Evolutionary conservation across 2,113 vertebrate species (phyloP).

Genomic region (Oenanthe melanoleuca): DNA sequence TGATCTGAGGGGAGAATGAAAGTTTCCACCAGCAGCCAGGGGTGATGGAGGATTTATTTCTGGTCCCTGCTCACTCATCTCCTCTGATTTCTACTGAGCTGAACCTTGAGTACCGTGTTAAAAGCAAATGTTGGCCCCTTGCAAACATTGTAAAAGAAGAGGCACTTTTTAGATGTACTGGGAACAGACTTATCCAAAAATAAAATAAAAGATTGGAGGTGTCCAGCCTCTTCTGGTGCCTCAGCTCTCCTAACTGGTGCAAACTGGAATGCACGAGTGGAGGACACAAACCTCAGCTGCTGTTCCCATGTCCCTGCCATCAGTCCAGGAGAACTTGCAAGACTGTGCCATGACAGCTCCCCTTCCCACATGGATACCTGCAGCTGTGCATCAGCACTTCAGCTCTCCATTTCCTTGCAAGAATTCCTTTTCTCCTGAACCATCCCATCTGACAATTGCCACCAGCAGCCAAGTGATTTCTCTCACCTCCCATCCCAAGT

Average conservation of each 20-base stretch:
- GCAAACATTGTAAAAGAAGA: background rate
- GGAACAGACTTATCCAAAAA: background rate
- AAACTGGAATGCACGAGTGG: background rate
- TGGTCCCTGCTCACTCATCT: background rate
- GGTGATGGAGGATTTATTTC: background rate
- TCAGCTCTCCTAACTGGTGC: background rate
- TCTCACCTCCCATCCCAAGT: background rate
- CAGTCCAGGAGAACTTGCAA: background rate
- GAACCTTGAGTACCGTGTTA: background rate
- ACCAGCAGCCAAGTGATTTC: background rate
- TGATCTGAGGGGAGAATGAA: background rate
- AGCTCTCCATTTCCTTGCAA: background rate
- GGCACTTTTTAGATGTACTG: background rate
- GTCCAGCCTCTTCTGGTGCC: background rate
- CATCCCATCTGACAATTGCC: background rate
- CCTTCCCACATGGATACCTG: background rate
- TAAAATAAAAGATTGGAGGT: background rate
- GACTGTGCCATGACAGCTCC: fast-evolving
- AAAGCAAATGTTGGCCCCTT: background rate
- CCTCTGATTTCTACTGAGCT: background rate
- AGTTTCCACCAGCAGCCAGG: background rate
- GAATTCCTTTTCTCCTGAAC: background rate
- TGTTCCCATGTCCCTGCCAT: background rate
- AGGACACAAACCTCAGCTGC: background rate
- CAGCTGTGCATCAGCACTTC: background rate